Base-by-base conservation (phyloP, 2,888 invertebrate genomes). In the Homarus gammarus region DNA sequence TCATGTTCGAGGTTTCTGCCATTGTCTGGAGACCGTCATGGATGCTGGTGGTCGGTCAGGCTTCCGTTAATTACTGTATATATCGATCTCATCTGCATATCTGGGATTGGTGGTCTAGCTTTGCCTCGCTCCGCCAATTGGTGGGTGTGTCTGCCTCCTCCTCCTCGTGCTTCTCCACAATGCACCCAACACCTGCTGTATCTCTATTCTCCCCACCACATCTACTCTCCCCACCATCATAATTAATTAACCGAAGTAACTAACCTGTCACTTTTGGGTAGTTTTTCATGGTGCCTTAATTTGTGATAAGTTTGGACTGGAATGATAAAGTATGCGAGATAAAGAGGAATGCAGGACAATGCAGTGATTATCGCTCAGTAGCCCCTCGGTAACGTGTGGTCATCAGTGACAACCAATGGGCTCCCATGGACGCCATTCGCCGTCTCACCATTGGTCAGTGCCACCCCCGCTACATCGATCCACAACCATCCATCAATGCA, bases 11-110 rank as follows among this genome's bases (percentile, higher is more conserved):
- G n/a, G n/a, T n/a, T n/a, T n/a, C n/a, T n/a, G n/a, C n/a, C n/a
- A n/a, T n/a, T n/a, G n/a, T n/a, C n/a, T n/a, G n/a, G n/a, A n/a
- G n/a, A 70, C 6, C 15, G 12, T 33, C 27, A 70, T 27, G 12
- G 2, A 44, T 5, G 44, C 44, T 15, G 40, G 44, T 10, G 75
- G n/a, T 75, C 40, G 75, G 10, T 31, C 75, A 81, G 15, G 64
- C 64, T 33, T n/a, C 36, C 27, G 81, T n/a, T 81, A 81, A 81
- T 64, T 64, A 56, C 61, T 18, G n/a, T 64, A 81, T 64, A 22
- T 64, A 81, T 64, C 64, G 81, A 81, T 81, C 81, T 64, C 61
- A 81, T 81, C 81, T 81, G 56, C 81, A 81, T 81, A 81, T 81
- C 81, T 36, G 61, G 36, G 56, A 81, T 81, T 81, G 81, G 81